Base-by-base conservation (phyloP, 2,888 invertebrate genomes). In the Merodon equestris region DNA sequence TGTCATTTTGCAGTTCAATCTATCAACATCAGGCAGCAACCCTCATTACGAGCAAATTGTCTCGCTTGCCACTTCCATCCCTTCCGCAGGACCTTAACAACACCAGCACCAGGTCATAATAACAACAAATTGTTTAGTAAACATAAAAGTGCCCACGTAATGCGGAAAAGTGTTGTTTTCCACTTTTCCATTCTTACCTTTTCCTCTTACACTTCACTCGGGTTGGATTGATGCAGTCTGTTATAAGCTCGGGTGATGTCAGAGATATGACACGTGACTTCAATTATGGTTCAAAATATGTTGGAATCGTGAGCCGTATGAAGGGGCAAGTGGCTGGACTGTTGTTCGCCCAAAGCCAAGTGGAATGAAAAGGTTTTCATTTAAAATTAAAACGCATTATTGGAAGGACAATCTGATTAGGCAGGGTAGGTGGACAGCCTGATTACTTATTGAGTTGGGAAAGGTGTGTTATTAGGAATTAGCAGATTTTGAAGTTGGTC, bases 241-340 rank as follows among this genome's bases (percentile, higher is more conserved):
- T 17, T 48, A 9, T 18, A 60, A 27, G 27, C 53, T 67, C 47
- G 38, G 42, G 17, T 58, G 79, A 79, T 79, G 74, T 68, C 57
- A 54, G 74, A 64, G 79, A 79, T 74, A 79, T 70, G 79, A 74
- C 79, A 79, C 79, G 79, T 79, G 79, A 58, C 64, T 79, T 70
- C 74, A 79, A 79, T 79, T 79, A 79, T 60, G 68, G 63, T 10
- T 48, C 40, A 45, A 54, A 54, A 58, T 44, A 53, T 70, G 64
- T 64, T 36, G 40, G 70, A 73, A 79, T 79, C 79, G 74, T 7
- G 2, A 4, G 27, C 36, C 48, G 40, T 61, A 19, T 27, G 38
- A 68, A 44, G 38, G n/a, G 48, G 42, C 13, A 18, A 42, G 56
- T 10, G 45, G 15, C 19, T 27, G 15, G 47, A 9, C 9, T 17